These are phyloP conservation scores for Troilus luridus DNA, from an alignment of 2,888 invertebrate genomes.

Conservation along the genomic window DNA sequence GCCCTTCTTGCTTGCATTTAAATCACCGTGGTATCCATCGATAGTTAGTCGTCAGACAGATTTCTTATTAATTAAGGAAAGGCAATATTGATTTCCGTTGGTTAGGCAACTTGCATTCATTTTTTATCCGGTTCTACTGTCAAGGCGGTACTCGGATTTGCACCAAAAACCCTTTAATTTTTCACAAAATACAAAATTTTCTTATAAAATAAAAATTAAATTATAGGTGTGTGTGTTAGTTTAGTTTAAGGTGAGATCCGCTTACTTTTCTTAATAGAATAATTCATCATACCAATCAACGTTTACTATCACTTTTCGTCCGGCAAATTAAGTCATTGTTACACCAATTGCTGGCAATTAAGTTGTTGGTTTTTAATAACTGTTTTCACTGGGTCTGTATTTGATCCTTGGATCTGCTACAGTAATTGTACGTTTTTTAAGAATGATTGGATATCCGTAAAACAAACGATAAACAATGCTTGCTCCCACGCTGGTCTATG, in stretches of 20 bases:
- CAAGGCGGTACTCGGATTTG: not conserved
- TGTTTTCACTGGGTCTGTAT: not conserved
- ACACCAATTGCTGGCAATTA: not conserved
- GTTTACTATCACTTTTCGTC: not conserved
- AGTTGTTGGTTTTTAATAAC: constrained; percentile 3
- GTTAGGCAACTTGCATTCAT: not conserved
- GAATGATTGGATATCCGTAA: not conserved
- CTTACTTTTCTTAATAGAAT: no score
- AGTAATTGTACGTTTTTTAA: not conserved
- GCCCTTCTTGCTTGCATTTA: not conserved
- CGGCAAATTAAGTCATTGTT: not conserved
- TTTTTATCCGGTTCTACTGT: not conserved
- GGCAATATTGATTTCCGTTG: not conserved
- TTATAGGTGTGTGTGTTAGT: no score
- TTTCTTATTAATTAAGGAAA: constrained; percentile 11
- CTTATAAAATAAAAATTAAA: not conserved
- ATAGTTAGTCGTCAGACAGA: not conserved
- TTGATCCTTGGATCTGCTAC: not conserved
- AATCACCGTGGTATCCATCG: not conserved
- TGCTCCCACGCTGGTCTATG: no score
- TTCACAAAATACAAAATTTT: not conserved
- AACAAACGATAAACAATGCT: not conserved
- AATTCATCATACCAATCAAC: no score
- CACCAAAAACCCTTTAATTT: not conserved
- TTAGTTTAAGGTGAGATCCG: no score